Base-by-base conservation (phyloP, 2,113 vertebrate genomes). In the Gadus macrocephalus region DNA sequence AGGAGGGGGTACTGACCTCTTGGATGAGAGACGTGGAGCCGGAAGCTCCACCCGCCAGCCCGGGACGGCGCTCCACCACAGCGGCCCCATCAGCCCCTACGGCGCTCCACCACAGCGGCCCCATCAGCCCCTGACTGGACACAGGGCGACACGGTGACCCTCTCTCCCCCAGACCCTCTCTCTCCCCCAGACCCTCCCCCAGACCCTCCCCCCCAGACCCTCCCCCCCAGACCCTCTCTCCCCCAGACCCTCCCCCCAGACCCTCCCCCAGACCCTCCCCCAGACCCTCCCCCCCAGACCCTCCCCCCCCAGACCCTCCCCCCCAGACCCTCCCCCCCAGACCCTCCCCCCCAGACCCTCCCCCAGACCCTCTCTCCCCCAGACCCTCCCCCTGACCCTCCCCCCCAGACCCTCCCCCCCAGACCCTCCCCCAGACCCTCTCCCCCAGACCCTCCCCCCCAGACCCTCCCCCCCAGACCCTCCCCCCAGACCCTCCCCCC, bases 11-110 rank as follows among this genome's bases (percentile, higher is more conserved):
- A 86, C 81, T 81, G 80, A 86, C 81, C 84, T 82, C 79, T 78
- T 85, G 83, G 76, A 86, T 87, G 76, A 77, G 71, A 81, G 81
- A 81, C 42, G 79, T 78, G 66, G 83, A 83, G 75, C 74, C 66
- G 25, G 78, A 79, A 75, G 60, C 28, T 31, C 77, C 73, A 76
- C 84, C 73, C 72, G 82, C 74, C 76, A 81, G 73, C 71, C 77
- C 77, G 76, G 70, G 73, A 73, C 70, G 81, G 79, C 81, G 80
- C 78, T 61, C 73, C 56, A 73, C 16, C 62, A 61, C 67, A 65
- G 56, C 62, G 64, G 4, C 31, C 31, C 78, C 67, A 65, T 58
- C 64, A 64, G 31, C n/a, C n/a, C n/a, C n/a, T n/a, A 73, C 70
- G 81, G 79, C 81, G 80, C 78, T 61, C 73, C 56, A 73, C 16